Evolutionary conservation across 2,113 vertebrate species (phyloP).

Genomic region (Cisticola juncidis): DNA sequence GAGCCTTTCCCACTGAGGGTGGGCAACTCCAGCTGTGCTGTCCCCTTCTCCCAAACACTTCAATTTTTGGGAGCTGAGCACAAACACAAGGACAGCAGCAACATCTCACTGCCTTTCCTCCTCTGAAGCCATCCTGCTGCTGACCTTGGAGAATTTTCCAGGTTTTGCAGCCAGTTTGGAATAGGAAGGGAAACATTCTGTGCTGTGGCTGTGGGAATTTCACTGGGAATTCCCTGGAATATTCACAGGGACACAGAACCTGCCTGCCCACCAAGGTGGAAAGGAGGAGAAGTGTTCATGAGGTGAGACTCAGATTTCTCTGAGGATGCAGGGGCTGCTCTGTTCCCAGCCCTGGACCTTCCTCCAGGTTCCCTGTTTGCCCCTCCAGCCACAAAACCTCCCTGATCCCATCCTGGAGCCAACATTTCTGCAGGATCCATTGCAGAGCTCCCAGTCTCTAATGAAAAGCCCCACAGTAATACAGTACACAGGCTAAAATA

Average conservation of each 20-base stretch:
- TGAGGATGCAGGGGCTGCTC: background rate
- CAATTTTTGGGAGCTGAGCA: background rate
- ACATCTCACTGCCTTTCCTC: background rate
- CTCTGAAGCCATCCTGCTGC: background rate
- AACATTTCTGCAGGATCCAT: background rate
- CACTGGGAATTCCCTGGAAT: background rate
- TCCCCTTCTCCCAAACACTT: background rate
- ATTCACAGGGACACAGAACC: background rate
- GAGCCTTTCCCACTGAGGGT: background rate
- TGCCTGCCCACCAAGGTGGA: background rate
- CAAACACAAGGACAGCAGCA: background rate
- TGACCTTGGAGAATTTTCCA: background rate
- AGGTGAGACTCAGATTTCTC: background rate
- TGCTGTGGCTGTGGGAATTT: background rate
- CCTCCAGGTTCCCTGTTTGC: background rate
- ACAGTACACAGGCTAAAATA: background rate
- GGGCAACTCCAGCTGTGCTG: background rate
- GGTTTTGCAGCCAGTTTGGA: background rate
- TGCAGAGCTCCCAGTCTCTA: background rate
- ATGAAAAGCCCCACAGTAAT: background rate
- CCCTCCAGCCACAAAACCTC: background rate
- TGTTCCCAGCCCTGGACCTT: background rate
- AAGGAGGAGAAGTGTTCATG: background rate
- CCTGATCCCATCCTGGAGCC: background rate
- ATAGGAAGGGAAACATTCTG: background rate